Evolutionary conservation across 2,797 vertebrate species (phyloP), one percentile per base, ranked within the genome.

Genomic region (Xenentodon cancila): DNA sequence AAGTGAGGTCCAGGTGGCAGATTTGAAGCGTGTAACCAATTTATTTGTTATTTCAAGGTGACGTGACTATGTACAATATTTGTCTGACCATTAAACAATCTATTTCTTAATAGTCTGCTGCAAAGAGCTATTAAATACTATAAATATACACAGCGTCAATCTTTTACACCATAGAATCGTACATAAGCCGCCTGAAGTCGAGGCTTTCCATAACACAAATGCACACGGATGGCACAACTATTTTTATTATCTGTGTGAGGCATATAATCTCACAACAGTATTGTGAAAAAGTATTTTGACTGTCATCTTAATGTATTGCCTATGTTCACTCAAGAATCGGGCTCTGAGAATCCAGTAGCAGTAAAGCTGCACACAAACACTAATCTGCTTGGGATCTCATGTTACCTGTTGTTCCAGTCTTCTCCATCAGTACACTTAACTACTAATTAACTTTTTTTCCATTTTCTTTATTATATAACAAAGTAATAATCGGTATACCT

Each of bases 371-470:
- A 83, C 82, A 84, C 80, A 77, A 82, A 86, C 81, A 80, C 66
- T 77, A 85, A 85, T 87, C 88, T 84, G 80, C 52, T 77, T 54
- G 62, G 70, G 64, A 74, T 91, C 85, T 93, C 88, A 49, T 79
- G 81, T 93, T 91, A 86, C 90, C 77, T 69, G 66, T 72, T 69
- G 51, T 85, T 84, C 75, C 78, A 82, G 69, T 70, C 72, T 79
- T 67, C 68, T 67, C 50, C 82, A 77, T 89, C 82, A 75, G 64
- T 87, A 71, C 78, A 79, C 77, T 91, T 81, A 82, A 84, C 75
- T 75, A 73, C 84, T 74, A 75, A 63, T 76, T 27, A 67, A 79
- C 77, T 25, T 59, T 66, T 84, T 82, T 81, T n/a, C 68, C 68
- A 58, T 44, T 22, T 1, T 67, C 37, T 77, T 75, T 77, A 76